Evolutionary conservation across 2,888 invertebrate genomes (phyloP).

Genomic region (Amphipyra tragopoginis): DNA sequence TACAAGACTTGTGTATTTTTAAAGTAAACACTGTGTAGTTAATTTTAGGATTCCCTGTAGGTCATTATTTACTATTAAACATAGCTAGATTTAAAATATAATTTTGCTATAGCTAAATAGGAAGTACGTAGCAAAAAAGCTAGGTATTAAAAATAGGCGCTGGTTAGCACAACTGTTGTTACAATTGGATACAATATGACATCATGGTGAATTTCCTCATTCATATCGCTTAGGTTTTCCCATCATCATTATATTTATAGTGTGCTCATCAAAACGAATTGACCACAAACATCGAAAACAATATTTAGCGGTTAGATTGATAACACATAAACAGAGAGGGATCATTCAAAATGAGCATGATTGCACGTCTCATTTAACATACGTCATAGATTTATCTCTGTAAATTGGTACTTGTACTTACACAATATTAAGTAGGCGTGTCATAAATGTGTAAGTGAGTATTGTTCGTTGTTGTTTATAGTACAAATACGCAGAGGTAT

Average conservation of each 20-base stretch:
- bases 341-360: constrained; percentile 24
- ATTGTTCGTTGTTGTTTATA: constrained; percentile 58
- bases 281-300: constrained; percentile 27
- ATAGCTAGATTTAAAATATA: too few relatives aligned
- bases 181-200: constrained; percentile 16
- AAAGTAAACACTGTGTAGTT: constrained; percentile 11
- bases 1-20: constrained; percentile 19
- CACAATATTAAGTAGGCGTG: constrained; percentile 65
- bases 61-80: too few relatives aligned
- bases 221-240: constrained; percentile 25
- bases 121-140: too few relatives aligned
- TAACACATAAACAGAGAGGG: constrained; percentile 9
- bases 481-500: constrained; percentile 66
- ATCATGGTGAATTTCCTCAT: constrained; percentile 48
- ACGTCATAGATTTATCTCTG: constrained; percentile 44
- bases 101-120: too few relatives aligned
- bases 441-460: constrained; percentile 56
- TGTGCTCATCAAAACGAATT: constrained; percentile 14
- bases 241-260: constrained; percentile 41
- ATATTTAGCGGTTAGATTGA: constrained; percentile 22
- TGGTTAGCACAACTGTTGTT: not conserved
- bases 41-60: constrained; percentile 1
- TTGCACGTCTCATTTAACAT: constrained; percentile 35
- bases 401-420: constrained; percentile 42
- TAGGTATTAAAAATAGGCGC: not conserved